These are phyloP conservation scores for Drosophila arawakana DNA, from an alignment of 1,140 invertebrate species.

Conservation along the genomic window DNA sequence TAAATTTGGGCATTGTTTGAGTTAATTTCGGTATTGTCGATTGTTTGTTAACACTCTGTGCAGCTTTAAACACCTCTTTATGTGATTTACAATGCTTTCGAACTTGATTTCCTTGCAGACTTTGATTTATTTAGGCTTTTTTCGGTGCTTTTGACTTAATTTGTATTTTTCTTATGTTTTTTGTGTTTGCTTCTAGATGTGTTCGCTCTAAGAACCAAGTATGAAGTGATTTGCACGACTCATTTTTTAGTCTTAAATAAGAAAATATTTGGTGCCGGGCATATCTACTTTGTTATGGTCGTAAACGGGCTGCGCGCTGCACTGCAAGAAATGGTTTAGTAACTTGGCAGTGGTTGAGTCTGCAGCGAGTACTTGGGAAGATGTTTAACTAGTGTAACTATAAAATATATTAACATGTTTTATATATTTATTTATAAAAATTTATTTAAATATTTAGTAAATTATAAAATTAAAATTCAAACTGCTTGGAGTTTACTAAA, in stretches of 20 bases:
- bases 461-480: background rate
- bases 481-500: too few species aligned
- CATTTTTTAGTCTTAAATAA: constrained; percentile 84
- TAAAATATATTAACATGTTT: background rate
- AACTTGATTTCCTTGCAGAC: constrained; percentile 7
- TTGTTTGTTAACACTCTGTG: constrained; percentile 16
- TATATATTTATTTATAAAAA: background rate
- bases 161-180: constrained; percentile 40
- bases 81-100: background rate
- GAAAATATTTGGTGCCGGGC: constrained; percentile 81
- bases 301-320: constrained; percentile 74
- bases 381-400: background rate
- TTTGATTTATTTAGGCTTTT: constrained; percentile 18
- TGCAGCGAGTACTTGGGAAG: background rate
- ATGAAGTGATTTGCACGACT: constrained; percentile 84
- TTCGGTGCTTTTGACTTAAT: constrained; percentile 23
- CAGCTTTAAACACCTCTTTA: constrained; percentile 1
- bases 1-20: constrained; percentile 5
- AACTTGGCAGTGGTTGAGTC: background rate
- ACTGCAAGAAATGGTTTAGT: constrained; percentile 57
- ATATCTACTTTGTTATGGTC: constrained; percentile 83
- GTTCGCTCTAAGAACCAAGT: constrained; percentile 84
- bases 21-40: constrained; percentile 8
- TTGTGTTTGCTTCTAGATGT: constrained; percentile 69
- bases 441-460: constrained; percentile 1